These are phyloP conservation scores for Leuciscus waleckii DNA, from an alignment of 2,797 vertebrate species.

Conservation along the genomic window DNA sequence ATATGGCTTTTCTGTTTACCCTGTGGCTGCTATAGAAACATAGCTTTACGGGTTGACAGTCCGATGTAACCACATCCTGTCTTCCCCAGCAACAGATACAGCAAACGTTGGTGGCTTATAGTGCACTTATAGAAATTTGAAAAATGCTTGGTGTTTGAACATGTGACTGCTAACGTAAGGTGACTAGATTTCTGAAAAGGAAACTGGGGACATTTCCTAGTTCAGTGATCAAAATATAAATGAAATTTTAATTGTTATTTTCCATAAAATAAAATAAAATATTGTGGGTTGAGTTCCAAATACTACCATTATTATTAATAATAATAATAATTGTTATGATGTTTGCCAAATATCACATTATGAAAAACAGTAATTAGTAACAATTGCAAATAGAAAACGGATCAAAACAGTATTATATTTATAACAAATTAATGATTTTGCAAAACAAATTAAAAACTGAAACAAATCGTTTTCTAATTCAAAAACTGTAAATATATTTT, in stretches of 20 bases:
- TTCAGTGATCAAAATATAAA: neutral
- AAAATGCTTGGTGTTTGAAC: slow-evolving; percentile 15
- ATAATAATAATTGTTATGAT: neutral
- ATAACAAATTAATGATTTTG: neutral
- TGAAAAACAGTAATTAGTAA: neutral
- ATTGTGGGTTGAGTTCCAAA: neutral
- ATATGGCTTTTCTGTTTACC: slow-evolving; percentile 26
- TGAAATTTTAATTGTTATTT: neutral
- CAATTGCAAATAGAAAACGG: neutral
- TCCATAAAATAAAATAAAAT: neutral
- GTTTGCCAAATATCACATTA: neutral
- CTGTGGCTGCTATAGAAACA: slow-evolving; percentile 30
- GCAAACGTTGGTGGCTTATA: slow-evolving; percentile 6
- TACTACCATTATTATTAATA: neutral
- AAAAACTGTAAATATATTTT: neutral
- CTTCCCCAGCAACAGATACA: slow-evolving; percentile 13
- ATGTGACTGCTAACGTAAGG: slow-evolving; percentile 14
- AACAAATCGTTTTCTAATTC: neutral
- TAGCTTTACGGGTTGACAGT: slow-evolving; percentile 9
- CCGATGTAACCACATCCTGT: slow-evolving; percentile 45
- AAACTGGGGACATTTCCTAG: neutral
- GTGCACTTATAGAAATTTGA: neutral
- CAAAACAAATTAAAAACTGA: neutral
- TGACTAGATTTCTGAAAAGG: neutral
- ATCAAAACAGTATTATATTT: neutral